Base-by-base conservation (phyloP, 1,140 invertebrate species). In the Cephus cinctus region DNA sequence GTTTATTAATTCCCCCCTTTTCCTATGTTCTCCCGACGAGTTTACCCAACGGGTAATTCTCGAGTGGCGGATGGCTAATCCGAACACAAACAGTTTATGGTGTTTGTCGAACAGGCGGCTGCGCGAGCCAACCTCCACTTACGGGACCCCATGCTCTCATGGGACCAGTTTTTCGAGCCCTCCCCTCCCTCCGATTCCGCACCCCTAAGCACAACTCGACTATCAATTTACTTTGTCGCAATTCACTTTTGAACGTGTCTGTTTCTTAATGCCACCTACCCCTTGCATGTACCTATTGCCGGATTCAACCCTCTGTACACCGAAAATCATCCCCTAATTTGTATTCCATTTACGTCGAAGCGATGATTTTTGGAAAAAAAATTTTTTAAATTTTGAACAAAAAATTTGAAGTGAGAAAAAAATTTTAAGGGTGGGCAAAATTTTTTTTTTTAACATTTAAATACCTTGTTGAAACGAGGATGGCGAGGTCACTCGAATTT, bases 131-230 rank as follows among this genome's bases (percentile, higher is more conserved):
- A 41, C 22, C 34, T 36, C 36, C 32, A 57, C 47, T 6, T 45
- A 8, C n/a, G 46, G 22, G 34, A 8, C 35, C 35, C 12, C 32
- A 5, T 15, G 5, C 32, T 69, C 62, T 57, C 71, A 44, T 27
- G 70, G 65, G 73, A 73, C 62, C 66, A 69, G 71, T 73, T 75
- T 73, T 51, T 57, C 56, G n/a, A n/a, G n/a, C n/a, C n/a, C n/a
- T n/a, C n/a, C n/a, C n/a, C n/a, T n/a, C n/a, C n/a, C n/a, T n/a
- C n/a, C n/a, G n/a, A n/a, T n/a, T n/a, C 49, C 46, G 32, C 38
- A 59, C 57, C 54, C 67, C 67, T 66, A 63, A 71, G n/a, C n/a
- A n/a, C n/a, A n/a, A n/a, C 70, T 73, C 64, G 70, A 60, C 67
- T 65, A 74, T 73, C 69, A 71, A 73, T 71, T 73, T 73, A 69